Evolutionary conservation across 2,113 vertebrate species (phyloP).

Genomic region (Spea bombifrons): DNA sequence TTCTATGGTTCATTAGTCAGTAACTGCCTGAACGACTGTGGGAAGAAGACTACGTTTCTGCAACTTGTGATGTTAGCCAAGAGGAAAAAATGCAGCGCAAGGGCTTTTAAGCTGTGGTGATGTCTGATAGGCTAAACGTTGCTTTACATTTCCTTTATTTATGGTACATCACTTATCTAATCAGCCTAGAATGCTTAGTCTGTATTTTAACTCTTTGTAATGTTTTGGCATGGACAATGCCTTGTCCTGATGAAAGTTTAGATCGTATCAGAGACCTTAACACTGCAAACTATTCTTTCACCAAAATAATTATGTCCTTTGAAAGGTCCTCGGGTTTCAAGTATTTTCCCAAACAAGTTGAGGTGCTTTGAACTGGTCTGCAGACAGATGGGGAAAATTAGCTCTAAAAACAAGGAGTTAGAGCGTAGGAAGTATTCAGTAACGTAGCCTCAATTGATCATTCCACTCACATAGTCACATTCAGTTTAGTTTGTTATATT

Average conservation of each 20-base stretch:
- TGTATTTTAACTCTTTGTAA: background rate
- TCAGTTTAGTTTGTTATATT: background rate
- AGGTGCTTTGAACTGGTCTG: conserved; percentile 40
- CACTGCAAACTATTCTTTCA: conserved; percentile 23
- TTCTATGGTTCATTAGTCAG: no score
- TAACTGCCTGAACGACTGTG: no score
- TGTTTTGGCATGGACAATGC: background rate
- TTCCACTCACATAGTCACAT: conserved; percentile 3
- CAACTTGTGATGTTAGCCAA: no score
- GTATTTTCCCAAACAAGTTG: background rate
- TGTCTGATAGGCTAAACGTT: no score
- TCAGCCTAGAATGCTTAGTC: background rate
- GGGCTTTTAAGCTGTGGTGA: no score
- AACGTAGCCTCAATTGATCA: background rate
- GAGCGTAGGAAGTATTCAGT: conserved; percentile 18
- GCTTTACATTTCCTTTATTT: no score
- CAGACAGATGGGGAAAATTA: conserved; percentile 36
- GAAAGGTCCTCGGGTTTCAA: background rate
- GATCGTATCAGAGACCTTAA: conserved; percentile 12
- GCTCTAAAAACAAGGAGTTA: conserved; percentile 35
- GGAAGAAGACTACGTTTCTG: no score
- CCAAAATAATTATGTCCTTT: conserved; percentile 28
- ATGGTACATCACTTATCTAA: background rate
- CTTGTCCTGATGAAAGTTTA: conserved; percentile 31
- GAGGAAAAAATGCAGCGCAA: no score